phyloP scores from a whole-genome alignment of 2,797 vertebrate genomes.

The Onychomys torridus region DNA sequence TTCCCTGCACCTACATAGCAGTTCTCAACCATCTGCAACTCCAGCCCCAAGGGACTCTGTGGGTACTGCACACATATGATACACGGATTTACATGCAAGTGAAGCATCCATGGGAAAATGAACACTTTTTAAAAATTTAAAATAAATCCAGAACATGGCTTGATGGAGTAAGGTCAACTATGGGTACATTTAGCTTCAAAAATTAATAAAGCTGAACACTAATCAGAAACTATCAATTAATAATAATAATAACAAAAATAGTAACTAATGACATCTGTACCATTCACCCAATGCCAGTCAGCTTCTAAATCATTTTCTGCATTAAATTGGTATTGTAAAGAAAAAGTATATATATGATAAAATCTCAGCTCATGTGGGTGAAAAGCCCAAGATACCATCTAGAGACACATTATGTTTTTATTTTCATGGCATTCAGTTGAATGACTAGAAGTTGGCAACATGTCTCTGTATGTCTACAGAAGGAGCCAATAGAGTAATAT shows the following conservation, averaged over 20 bases:
- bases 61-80: not conserved
- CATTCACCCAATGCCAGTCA: not conserved
- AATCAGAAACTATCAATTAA: conserved; percentile 34
- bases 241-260: not conserved
- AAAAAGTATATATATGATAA: not conserved
- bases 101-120: not conserved
- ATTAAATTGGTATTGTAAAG: not conserved
- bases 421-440: conserved; percentile 47
- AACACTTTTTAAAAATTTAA: not conserved
- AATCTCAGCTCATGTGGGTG: not conserved
- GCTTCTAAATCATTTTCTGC: not conserved
- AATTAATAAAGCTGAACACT: conserved; percentile 41
- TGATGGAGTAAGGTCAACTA: not conserved
- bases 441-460: not conserved
- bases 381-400: not conserved
- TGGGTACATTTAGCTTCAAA: not conserved
- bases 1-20: not conserved
- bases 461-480: conserved; percentile 18
- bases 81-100: not conserved
- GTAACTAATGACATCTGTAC: not conserved
- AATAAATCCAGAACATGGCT: not conserved
- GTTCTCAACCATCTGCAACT: not conserved
- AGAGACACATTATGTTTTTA: not conserved
- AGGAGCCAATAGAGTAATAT: conserved; percentile 11
- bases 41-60: not conserved